Evolutionary conservation across 2,113 vertebrate genomes (phyloP), one percentile per base, ranked within the genome.

Genomic region (Pterocles gutturalis): DNA sequence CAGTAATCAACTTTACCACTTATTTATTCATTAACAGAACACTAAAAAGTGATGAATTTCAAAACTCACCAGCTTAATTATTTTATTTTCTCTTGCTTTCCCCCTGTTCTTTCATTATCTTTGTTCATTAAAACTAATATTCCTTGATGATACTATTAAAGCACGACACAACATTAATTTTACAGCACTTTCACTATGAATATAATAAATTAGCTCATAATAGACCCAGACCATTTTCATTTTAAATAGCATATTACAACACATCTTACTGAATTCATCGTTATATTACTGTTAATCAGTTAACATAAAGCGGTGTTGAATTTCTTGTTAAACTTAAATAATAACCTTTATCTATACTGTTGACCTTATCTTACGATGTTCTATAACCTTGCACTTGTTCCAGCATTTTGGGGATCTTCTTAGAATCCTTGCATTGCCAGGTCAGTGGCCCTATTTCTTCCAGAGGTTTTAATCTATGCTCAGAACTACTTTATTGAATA

Each of bases 41-140:
- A 65, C 82, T 66, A 62, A 67, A 60, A 75, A 64, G n/a, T 36
- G 51, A 69, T 75, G 11, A 43, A 64, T 90, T 93, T 94, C 22
- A 88, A 72, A 81, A 86, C n/a, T 61, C 24, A 36, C 33, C 77
- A 54, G 24, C 41, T 72, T 87, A 92, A 92, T 93, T 76, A 97
- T 72, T 92, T 67, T 89, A 17, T 87, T 81, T 83, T 41, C 67
- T 88, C 51, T 69, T 66, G 21, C 5, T 24, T 64, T 41, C 25
- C 25, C 28, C 36, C 26, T 24, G 48, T 61, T 89, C 53, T 83
- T 91, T 61, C 64, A 66, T 72, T 93, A 82, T 48, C 34, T 53
- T 83, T 78, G 86, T 88, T 96, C 88, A 87, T 95, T 75, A 91
- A 93, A 67, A 54, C 72, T 70, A 95, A 92, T 95, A 95, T 77